These are phyloP conservation scores for Vanessa atalanta DNA, from an alignment of 1,140 invertebrate species.

Conservation along the genomic window DNA sequence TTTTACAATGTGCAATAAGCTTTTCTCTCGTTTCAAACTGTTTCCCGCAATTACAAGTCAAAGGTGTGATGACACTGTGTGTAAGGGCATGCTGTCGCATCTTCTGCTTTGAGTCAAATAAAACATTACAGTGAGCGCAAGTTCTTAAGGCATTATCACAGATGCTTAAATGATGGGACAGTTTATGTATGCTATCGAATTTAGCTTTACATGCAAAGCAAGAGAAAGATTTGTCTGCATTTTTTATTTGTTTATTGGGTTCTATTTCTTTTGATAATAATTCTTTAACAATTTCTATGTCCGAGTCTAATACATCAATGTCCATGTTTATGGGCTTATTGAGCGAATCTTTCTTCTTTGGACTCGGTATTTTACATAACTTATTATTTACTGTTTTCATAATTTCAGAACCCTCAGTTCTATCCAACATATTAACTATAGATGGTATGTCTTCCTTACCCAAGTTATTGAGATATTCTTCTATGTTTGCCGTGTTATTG, in stretches of 20 bases:
- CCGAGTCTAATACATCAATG: slow-evolving; percentile 67
- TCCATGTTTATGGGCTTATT: slow-evolving; percentile 59
- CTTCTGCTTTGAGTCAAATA: slow-evolving; percentile 68
- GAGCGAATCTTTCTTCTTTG: slow-evolving; percentile 58
- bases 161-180: slow-evolving; percentile 62
- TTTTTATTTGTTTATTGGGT: slow-evolving; percentile 46
- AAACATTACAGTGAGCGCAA: slow-evolving; percentile 58
- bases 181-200: slow-evolving; percentile 55
- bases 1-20: slow-evolving; percentile 53
- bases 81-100: slow-evolving; percentile 56
- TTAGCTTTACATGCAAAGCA: slow-evolving; percentile 64
- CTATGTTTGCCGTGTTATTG: slow-evolving; percentile 74
- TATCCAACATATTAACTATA: slow-evolving; percentile 65
- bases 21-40: slow-evolving; percentile 54
- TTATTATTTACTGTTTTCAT: slow-evolving; percentile 45
- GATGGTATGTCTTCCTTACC: slow-evolving; percentile 75
- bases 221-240: slow-evolving; percentile 38
- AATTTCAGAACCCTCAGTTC: slow-evolving; percentile 51
- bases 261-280: slow-evolving; percentile 59
- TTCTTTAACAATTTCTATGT: slow-evolving; percentile 63
- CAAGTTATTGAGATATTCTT: slow-evolving; percentile 73
- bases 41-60: slow-evolving; percentile 63
- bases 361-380: slow-evolving; percentile 57
- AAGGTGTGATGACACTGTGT: slow-evolving; percentile 49
- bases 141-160: slow-evolving; percentile 64